Percentiles rank a stretch among this genome's conserved stretches.
phyloP scores from a whole-genome alignment of 2,113 vertebrate genomes.

The Leiothrix lutea region DNA sequence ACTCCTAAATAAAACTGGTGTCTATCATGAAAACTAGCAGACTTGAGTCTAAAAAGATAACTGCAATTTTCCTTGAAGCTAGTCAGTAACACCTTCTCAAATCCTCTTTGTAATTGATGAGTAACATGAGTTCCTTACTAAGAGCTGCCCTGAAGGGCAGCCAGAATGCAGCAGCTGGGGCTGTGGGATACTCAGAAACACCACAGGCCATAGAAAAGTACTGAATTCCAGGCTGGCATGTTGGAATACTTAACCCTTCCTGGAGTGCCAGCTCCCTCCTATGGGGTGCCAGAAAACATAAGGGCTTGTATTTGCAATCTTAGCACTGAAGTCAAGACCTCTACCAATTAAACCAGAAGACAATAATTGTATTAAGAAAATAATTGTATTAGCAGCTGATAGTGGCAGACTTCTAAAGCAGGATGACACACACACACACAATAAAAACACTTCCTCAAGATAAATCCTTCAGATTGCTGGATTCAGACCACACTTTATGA shows the following conservation, averaged over 20 bases:
- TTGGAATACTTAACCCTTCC: not conserved
- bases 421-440: not conserved
- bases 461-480: not conserved
- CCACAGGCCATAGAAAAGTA: not conserved
- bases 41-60: not conserved
- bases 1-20: not conserved
- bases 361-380: not conserved
- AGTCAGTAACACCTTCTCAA: not conserved
- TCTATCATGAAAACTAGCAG: not conserved
- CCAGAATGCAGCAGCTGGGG: not conserved
- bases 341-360: not conserved
- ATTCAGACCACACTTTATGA: not conserved
- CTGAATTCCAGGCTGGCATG: not conserved
- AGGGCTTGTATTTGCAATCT: not conserved
- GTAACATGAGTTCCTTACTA: not conserved
- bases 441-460: not conserved
- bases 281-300: not conserved
- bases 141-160: not conserved
- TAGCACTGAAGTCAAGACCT: not conserved
- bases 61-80: not conserved
- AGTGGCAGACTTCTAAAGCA: not conserved
- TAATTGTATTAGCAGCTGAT: not conserved
- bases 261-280: not conserved
- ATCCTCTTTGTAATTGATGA: not conserved
- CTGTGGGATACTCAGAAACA: not conserved